Conservation (phyloP, 2,888 invertebrate genomes). For the Brenthis ino region DNA sequence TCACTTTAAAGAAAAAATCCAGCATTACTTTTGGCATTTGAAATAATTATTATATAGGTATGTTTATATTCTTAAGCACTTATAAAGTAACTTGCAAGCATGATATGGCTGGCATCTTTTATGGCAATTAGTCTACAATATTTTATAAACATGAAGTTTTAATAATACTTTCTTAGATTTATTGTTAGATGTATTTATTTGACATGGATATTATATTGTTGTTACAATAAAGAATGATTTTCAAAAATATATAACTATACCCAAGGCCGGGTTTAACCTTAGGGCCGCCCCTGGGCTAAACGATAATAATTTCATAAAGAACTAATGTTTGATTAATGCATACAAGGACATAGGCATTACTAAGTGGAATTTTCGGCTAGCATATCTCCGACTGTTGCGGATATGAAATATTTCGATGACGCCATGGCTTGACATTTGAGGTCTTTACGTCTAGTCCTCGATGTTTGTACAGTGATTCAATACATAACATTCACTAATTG, state of each 20-base stretch:
- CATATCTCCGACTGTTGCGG: constrained; percentile 11
- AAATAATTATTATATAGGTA: not conserved
- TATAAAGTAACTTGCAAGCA: constrained; percentile 6
- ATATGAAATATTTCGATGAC: constrained; percentile 8
- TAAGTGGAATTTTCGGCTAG: not conserved
- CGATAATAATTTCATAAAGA: too few relatives aligned
- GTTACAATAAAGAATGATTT: too few relatives aligned
- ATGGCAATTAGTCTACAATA: not conserved
- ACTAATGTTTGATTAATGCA: too few relatives aligned
- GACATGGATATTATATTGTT: too few relatives aligned
- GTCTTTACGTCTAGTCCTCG: constrained; percentile 5
- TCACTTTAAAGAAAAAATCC: constrained; percentile 8
- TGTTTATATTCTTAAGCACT: constrained; percentile 1
- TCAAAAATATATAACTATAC: too few relatives aligned
- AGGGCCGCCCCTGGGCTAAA: too few relatives aligned
- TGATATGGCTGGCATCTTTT: not conserved
- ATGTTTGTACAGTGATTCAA: constrained; percentile 1
- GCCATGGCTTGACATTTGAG: constrained; percentile 26
- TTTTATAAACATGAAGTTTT: too few relatives aligned
- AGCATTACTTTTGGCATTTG: constrained; percentile 14
- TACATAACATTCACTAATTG: not conserved
- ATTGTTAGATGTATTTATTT: too few relatives aligned
- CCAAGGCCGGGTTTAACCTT: too few relatives aligned
- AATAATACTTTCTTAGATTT: too few relatives aligned
- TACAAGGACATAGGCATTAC: not conserved